phyloP scores from a whole-genome alignment of 2,797 vertebrate genomes.

The Lepidocolaptes lacrymiger region DNA sequence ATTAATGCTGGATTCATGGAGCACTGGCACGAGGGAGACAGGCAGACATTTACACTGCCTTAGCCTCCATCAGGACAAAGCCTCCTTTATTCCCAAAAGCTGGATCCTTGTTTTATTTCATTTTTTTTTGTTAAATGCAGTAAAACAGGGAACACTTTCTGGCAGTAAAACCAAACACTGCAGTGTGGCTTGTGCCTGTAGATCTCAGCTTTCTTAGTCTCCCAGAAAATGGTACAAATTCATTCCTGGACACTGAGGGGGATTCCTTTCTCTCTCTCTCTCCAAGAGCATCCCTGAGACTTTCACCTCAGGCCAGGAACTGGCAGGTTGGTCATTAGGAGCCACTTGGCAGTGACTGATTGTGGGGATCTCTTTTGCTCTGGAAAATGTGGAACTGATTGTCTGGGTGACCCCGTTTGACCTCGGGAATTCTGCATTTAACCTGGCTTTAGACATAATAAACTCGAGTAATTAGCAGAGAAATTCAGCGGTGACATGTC shows the following conservation, averaged over 20 bases:
- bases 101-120: not conserved
- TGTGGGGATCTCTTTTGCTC: not conserved
- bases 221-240: not conserved
- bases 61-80: not conserved
- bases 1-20: not conserved
- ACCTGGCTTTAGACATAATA: slow-evolving; percentile 76
- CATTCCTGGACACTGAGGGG: not conserved
- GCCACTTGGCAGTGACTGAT: slow-evolving; percentile 77
- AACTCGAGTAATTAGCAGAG: slow-evolving; percentile 72
- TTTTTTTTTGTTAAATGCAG: not conserved
- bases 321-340: slow-evolving; percentile 61
- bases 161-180: not conserved
- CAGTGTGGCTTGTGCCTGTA: not conserved
- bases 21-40: not conserved
- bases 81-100: not conserved
- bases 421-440: slow-evolving; percentile 74
- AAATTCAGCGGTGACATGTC: slow-evolving; percentile 17
- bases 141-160: not conserved
- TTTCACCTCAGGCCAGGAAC: slow-evolving; percentile 62
- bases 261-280: not conserved
- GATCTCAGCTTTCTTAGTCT: not conserved
- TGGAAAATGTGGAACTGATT: slow-evolving; percentile 71
- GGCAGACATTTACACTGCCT: not conserved
- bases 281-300: not conserved
- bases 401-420: slow-evolving; percentile 65